A percentile compares a stretch with the other conserved stretches of the same genome.
phyloP scores from a whole-genome alignment of 1,140 invertebrate genomes.

The Calliphora vicina region DNA sequence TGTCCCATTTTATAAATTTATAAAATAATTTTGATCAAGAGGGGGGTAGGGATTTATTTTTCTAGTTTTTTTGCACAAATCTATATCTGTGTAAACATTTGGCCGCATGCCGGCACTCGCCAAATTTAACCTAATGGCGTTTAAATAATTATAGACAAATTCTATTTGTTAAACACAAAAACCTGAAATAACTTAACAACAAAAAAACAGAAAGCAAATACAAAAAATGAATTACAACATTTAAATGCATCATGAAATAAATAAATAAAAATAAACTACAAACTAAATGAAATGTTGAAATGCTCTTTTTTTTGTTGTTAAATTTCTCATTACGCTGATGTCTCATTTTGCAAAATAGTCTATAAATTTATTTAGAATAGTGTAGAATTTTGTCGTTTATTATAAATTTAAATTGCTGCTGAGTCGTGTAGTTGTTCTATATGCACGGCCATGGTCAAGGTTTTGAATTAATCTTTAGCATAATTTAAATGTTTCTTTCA shows the following conservation, averaged over 20 bases:
- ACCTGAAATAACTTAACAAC: neutral
- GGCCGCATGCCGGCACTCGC: neutral
- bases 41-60: too few species aligned
- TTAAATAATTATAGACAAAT: slow-evolving; percentile 7
- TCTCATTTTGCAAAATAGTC: neutral
- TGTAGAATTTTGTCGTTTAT: neutral
- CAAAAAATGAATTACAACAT: neutral
- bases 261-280: neutral
- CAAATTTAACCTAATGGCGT: slow-evolving; percentile 9
- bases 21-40: too few species aligned
- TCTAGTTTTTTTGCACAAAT: too few species aligned
- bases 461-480: neutral
- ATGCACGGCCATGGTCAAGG: neutral
- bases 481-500: neutral
- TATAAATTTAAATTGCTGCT: neutral
- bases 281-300: neutral
- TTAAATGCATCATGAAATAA: neutral
- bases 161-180: neutral
- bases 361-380: neutral
- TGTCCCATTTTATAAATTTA: too few species aligned
- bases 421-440: neutral
- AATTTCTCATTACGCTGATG: neutral
- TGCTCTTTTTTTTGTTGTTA: neutral
- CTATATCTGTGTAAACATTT: neutral
- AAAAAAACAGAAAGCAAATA: too few species aligned